phyloP scores from a whole-genome alignment of 2,888 invertebrate genomes.

The Suillia variegata region DNA sequence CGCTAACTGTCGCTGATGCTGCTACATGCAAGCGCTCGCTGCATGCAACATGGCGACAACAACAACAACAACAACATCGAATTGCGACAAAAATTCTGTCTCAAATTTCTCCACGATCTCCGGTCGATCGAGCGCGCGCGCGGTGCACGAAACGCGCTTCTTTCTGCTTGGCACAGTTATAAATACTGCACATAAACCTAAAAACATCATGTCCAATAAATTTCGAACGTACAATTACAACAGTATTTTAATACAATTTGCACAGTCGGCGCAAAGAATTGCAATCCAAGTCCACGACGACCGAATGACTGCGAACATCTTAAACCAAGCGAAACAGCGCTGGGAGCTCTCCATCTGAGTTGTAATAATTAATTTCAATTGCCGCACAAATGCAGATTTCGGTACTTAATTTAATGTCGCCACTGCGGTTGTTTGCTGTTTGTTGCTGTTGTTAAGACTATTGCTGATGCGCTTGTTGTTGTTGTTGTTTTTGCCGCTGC shows the following conservation, averaged over 20 bases:
- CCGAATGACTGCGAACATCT: neutral
- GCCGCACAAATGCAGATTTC: neutral
- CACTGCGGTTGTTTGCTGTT: too few species aligned
- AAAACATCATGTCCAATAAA: slow-evolving; percentile 28
- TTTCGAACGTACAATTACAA: slow-evolving; percentile 27
- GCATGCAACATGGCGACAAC: neutral
- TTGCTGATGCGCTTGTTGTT: neutral
- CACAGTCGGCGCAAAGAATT: neutral
- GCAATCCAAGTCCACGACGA: neutral
- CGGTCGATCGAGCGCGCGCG: neutral
- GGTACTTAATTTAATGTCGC: neutral
- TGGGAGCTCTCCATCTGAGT: neutral
- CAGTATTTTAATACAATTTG: slow-evolving; percentile 28
- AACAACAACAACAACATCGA: too few species aligned
- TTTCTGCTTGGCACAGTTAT: neutral
- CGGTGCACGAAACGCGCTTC: neutral
- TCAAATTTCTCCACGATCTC: neutral
- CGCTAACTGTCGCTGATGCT: too few species aligned
- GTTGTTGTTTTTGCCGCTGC: neutral
- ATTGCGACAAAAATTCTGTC: neutral
- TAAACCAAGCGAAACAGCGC: neutral
- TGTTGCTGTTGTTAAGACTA: too few species aligned
- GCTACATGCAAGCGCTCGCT: neutral
- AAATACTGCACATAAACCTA: neutral
- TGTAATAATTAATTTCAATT: slow-evolving; percentile 1